These are phyloP conservation scores for Reticulitermes speratus DNA, from an alignment of 1,140 invertebrate genomes.

Conservation along the genomic window DNA sequence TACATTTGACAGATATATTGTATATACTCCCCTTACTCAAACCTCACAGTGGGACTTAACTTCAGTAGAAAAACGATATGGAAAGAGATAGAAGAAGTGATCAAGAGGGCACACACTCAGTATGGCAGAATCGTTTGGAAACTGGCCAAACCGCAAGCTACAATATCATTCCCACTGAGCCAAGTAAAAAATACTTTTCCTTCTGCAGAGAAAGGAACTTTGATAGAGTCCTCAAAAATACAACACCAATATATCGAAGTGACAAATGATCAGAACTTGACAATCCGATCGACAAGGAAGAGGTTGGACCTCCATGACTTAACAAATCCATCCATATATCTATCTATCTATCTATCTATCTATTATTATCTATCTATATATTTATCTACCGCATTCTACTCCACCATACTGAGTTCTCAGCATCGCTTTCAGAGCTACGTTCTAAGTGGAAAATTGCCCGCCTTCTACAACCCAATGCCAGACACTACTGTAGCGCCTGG, in stretches of 20 bases:
- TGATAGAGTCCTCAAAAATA: neutral
- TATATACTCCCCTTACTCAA: neutral
- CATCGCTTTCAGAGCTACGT: neutral
- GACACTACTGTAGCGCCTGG: neutral
- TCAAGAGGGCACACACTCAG: neutral
- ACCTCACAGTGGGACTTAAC: neutral
- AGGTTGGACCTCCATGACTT: neutral
- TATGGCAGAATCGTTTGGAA: neutral
- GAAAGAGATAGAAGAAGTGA: neutral
- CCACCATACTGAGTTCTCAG: slow-evolving; percentile 9
- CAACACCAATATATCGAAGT: neutral
- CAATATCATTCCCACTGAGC: neutral
- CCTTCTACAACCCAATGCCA: neutral
- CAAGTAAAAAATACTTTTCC: neutral
- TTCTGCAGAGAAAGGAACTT: neutral
- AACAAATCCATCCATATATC: neutral
- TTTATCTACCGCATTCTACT: neutral
- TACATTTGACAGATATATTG: neutral
- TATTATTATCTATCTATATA: neutral
- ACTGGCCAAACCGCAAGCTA: neutral
- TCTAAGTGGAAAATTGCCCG: slow-evolving; percentile 2
- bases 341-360: no score
- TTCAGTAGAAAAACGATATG: no score
- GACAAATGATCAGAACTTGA: neutral
- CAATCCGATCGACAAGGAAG: neutral